These are phyloP conservation scores for Noctua janthe DNA, from an alignment of 2,888 invertebrate genomes.

Conservation along the genomic window DNA sequence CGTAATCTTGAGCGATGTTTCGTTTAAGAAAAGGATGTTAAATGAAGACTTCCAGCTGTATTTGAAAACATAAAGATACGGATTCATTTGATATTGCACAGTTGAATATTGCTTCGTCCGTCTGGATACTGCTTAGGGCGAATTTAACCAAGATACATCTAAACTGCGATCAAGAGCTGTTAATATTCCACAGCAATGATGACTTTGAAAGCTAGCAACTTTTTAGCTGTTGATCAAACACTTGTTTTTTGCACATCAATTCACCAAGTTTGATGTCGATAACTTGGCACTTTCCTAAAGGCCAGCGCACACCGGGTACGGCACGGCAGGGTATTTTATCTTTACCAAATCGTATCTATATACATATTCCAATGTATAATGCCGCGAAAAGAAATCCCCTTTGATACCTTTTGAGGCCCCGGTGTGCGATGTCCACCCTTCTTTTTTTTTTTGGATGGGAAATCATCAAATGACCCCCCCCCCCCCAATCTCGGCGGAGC, in stretches of 20 bases:
- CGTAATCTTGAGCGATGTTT: conserved; percentile 46
- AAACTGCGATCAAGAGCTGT: neutral
- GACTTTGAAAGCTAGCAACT: neutral
- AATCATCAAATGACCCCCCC: no score
- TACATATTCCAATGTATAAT: no score
- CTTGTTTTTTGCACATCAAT: neutral
- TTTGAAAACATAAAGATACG: neutral
- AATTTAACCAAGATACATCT: neutral
- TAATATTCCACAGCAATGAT: neutral
- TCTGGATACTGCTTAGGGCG: neutral
- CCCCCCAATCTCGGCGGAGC: no score
- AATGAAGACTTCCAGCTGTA: neutral
- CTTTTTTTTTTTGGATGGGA: no score
- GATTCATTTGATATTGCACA: neutral
- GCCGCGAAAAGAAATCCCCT: no score
- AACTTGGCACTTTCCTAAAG: neutral
- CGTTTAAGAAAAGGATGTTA: conserved; percentile 20
- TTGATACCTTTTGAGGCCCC: no score
- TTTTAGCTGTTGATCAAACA: neutral
- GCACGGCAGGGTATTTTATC: no score
- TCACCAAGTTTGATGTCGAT: neutral
- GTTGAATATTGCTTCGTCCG: neutral
- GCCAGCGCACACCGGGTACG: no score
- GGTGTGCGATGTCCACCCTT: no score
- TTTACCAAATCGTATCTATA: no score